phyloP scores from a whole-genome alignment of 2,797 vertebrate species.

The Myiothlypis chrysogaster region DNA sequence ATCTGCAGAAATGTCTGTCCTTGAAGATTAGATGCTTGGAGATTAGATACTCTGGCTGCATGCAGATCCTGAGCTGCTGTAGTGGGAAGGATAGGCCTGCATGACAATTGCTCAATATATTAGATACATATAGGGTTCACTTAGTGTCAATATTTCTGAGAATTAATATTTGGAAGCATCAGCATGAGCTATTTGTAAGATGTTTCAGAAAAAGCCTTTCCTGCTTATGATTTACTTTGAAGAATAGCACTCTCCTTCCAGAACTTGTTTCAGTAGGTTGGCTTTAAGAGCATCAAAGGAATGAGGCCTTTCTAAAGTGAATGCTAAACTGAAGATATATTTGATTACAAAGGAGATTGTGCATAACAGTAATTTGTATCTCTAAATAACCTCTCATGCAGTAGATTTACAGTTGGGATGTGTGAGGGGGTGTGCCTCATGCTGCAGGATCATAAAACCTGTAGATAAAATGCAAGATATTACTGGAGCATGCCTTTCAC shows the following conservation, averaged over 20 bases:
- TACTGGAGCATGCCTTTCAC: not conserved
- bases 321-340: constrained; percentile 51
- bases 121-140: not conserved
- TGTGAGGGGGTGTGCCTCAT: not conserved
- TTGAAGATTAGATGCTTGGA: not conserved
- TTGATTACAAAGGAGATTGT: constrained; percentile 47
- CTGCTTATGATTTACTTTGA: constrained; percentile 13
- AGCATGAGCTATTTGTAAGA: not conserved
- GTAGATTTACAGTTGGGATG: constrained; percentile 34
- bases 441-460: constrained; percentile 22
- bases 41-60: not conserved
- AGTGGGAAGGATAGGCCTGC: not conserved
- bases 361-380: constrained; percentile 52
- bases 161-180: constrained; percentile 2
- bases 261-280: constrained; percentile 39
- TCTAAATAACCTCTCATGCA: constrained; percentile 51
- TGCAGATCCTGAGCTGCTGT: not conserved
- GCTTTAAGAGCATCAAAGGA: constrained; percentile 50
- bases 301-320: constrained; percentile 32
- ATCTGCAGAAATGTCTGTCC: not conserved
- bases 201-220: not conserved
- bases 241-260: not conserved
- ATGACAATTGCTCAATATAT: not conserved
- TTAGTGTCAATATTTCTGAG: not conserved
- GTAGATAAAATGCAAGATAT: not conserved